phyloP scores from a whole-genome alignment of 1,140 invertebrate genomes.

The Brevipalpus yothersi region DNA sequence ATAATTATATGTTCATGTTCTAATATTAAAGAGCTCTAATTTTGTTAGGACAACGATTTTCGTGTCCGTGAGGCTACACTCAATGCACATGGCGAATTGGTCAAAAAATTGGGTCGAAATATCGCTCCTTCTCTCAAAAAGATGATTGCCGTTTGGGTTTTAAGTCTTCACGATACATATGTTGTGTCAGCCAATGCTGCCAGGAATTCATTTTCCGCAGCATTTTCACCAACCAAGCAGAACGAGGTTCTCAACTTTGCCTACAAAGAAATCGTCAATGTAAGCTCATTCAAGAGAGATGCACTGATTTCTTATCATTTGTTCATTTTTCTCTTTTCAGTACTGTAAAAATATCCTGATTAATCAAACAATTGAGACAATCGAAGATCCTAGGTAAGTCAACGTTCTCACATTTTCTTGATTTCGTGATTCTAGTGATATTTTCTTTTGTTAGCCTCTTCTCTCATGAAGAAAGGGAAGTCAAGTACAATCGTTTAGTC shows the following conservation, averaged over 20 bases:
- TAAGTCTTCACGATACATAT: constrained; percentile 53
- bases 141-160: constrained; percentile 38
- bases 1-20: neutral
- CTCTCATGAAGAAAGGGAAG: neutral
- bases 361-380: constrained; percentile 32
- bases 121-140: constrained; percentile 36
- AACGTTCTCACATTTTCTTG: constrained; percentile 29
- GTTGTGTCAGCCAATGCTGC: constrained; percentile 48
- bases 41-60: constrained; percentile 39
- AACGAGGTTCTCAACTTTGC: constrained; percentile 45
- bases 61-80: constrained; percentile 41
- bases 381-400: constrained; percentile 32
- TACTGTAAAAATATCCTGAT: constrained; percentile 20
- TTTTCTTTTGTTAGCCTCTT: neutral
- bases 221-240: constrained; percentile 42
- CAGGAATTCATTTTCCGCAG: constrained; percentile 31
- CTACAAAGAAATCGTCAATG: constrained; percentile 40
- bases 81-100: constrained; percentile 33
- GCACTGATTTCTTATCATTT: neutral
- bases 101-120: constrained; percentile 36
- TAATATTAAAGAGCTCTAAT: neutral
- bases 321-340: constrained; percentile 1
- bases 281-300: constrained; percentile 9
- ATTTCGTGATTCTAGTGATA: neutral
- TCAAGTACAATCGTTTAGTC: neutral